Percentiles rank a stretch among this genome's conserved stretches.
Evolutionary conservation across 1,140 invertebrate genomes (phyloP).

Genomic region (Sminthurides bifidus): DNA sequence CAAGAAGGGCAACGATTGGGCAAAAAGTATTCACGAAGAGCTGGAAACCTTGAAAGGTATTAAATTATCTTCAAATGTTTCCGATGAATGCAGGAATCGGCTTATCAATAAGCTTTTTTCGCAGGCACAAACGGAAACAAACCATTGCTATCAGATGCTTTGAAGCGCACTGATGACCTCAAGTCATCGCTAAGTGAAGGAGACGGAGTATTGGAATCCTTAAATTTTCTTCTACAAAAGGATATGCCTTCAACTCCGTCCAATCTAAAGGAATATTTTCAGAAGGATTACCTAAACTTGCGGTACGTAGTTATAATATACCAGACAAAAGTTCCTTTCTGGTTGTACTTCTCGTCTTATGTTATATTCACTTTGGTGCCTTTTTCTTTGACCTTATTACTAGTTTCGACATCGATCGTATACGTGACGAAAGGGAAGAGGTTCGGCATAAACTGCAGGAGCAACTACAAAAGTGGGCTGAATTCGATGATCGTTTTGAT

Average conservation of each 20-base stretch:
- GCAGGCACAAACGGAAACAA: slow-evolving; percentile 71
- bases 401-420: slow-evolving; percentile 66
- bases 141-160: slow-evolving; percentile 54
- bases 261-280: slow-evolving; percentile 65
- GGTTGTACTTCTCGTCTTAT: not conserved
- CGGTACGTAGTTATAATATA: too few relatives aligned
- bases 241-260: slow-evolving; percentile 49
- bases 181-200: slow-evolving; percentile 62
- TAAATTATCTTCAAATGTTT: not conserved
- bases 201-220: slow-evolving; percentile 53
- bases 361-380: not conserved
- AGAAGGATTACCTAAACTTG: slow-evolving; percentile 60
- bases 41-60: slow-evolving; percentile 39
- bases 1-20: slow-evolving; percentile 70
- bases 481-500: slow-evolving; percentile 78
- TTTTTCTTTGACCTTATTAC: not conserved
- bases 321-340: slow-evolving; percentile 1
- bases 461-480: slow-evolving; percentile 75
- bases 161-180: slow-evolving; percentile 62
- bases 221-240: slow-evolving; percentile 56
- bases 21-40: slow-evolving; percentile 75
- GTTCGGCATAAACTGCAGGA: slow-evolving; percentile 66
- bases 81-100: not conserved
- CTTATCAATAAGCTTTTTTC: not conserved
- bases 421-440: slow-evolving; percentile 59